Percentiles rank a stretch among this genome's conserved stretches.
These are phyloP conservation scores for Brachionus rubens DNA, from an alignment of 1,140 invertebrate genomes.

Conservation along the genomic window DNA sequence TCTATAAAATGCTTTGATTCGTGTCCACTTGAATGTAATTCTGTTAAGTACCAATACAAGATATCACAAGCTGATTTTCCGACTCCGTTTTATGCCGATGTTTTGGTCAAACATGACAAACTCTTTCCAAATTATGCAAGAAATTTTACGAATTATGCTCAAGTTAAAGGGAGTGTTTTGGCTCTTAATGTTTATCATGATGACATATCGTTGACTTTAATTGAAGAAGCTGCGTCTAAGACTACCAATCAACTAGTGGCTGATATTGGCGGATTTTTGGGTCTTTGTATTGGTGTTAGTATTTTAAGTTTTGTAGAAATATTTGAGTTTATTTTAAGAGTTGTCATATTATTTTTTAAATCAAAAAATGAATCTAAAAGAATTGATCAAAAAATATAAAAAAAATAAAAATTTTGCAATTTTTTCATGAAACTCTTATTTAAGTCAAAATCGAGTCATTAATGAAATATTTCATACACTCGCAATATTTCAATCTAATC, in stretches of 20 bases:
- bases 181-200: not conserved
- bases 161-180: not conserved
- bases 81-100: not conserved
- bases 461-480: too few relatives aligned
- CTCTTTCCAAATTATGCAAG: not conserved
- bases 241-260: not conserved
- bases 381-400: too few relatives aligned
- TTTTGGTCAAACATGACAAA: not conserved
- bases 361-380: too few relatives aligned
- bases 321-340: not conserved
- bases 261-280: conserved; percentile 21
- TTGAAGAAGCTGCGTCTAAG: not conserved
- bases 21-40: not conserved
- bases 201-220: not conserved
- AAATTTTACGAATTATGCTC: not conserved
- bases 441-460: too few relatives aligned
- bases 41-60: not conserved
- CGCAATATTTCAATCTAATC: too few relatives aligned
- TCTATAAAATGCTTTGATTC: not conserved
- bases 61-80: not conserved
- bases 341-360: not conserved
- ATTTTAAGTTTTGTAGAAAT: conserved; percentile 13
- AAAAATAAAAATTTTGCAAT: too few relatives aligned
- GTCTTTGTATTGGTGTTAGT: conserved; percentile 11
- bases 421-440: too few relatives aligned